These are phyloP conservation scores for Bambusicola thoracicus DNA, from an alignment of 2,113 vertebrate genomes.

Conservation along the genomic window DNA sequence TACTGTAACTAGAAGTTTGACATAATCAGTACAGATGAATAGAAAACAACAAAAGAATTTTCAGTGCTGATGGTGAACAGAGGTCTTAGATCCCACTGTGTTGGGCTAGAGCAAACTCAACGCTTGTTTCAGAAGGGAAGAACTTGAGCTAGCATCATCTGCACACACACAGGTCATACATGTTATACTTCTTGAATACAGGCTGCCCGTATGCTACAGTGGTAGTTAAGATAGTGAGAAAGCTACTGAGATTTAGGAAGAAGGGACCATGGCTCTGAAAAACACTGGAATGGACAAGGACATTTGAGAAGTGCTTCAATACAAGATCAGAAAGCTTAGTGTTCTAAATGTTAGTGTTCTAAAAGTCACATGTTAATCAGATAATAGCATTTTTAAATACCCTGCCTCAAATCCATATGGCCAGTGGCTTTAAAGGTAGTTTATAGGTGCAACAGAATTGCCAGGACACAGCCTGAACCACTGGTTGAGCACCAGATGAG, in stretches of 20 bases:
- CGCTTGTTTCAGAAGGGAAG: not conserved
- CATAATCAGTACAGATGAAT: not conserved
- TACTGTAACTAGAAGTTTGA: not conserved
- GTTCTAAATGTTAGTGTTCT: not conserved
- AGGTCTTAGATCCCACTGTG: not conserved
- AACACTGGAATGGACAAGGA: not conserved
- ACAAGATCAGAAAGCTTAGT: not conserved
- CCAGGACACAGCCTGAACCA: no score
- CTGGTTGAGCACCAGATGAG: no score
- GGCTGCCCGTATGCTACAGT: not conserved
- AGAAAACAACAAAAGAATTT: not conserved
- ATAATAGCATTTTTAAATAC: not conserved
- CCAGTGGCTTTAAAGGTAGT: not conserved
- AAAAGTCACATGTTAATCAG: not conserved
- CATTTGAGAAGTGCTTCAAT: not conserved
- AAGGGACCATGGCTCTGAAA: not conserved
- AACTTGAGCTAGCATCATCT: not conserved
- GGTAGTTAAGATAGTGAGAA: not conserved
- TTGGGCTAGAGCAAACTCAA: not conserved
- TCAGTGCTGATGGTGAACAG: not conserved
- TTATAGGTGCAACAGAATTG: not conserved
- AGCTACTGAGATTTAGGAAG: not conserved
- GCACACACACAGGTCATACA: rapidly evolving
- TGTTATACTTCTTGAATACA: not conserved
- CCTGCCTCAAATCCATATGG: not conserved